phyloP scores from a whole-genome alignment of 2,113 vertebrate genomes.

The Paralichthys olivaceus region DNA sequence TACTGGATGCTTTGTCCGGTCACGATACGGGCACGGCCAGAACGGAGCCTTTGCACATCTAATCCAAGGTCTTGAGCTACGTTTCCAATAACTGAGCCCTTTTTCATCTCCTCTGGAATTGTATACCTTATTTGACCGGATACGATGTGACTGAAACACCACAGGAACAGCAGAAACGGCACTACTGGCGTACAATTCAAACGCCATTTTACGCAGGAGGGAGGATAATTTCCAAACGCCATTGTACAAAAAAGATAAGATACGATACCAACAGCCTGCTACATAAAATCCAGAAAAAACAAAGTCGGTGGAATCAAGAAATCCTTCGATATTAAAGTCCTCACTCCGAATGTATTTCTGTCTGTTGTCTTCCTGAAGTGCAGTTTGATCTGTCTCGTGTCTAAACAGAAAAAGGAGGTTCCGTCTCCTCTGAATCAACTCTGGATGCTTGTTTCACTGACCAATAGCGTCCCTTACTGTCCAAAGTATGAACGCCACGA shows the following conservation, averaged over 20 bases:
- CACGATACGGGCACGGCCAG: slow-evolving; percentile 57
- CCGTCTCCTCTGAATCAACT: slow-evolving; percentile 5
- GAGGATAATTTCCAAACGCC: slow-evolving; percentile 21
- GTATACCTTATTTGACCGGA: slow-evolving; percentile 67
- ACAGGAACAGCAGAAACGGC: slow-evolving; percentile 26
- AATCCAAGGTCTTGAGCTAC: slow-evolving; percentile 65
- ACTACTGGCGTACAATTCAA: slow-evolving; percentile 3
- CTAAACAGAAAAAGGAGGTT: not conserved
- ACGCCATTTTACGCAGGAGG: slow-evolving; percentile 25
- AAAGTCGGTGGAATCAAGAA: not conserved
- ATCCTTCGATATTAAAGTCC: slow-evolving; percentile 5
- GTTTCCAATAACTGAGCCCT: slow-evolving; percentile 66
- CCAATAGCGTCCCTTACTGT: slow-evolving; percentile 69
- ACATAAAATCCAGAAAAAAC: slow-evolving; percentile 3
- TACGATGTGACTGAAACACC: slow-evolving; percentile 1
- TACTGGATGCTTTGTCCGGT: slow-evolving; percentile 42
- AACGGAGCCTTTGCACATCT: slow-evolving; percentile 53
- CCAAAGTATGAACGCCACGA: slow-evolving; percentile 28
- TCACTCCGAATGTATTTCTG: not conserved
- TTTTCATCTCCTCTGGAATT: slow-evolving; percentile 70
- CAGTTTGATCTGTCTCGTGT: not conserved
- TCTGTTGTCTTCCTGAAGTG: not conserved
- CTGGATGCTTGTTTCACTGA: slow-evolving; percentile 17
- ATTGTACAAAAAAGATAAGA: not conserved
- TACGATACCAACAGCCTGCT: accelerated